Conservation (phyloP, 2,888 invertebrate species). For the Piscicola geometra region DNA sequence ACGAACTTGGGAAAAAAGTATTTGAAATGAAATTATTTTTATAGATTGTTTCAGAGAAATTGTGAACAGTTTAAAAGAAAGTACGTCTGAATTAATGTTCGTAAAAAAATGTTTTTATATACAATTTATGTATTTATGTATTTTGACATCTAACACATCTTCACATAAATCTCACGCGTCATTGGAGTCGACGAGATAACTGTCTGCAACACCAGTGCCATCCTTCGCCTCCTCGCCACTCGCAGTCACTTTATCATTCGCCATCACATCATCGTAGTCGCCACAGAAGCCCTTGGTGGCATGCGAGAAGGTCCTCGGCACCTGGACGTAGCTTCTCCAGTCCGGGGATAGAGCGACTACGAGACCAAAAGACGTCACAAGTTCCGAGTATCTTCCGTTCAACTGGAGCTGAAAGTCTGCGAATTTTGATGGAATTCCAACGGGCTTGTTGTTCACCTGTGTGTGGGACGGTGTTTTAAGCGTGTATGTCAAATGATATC, state of each 20-base stretch:
- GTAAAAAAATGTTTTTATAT: neutral
- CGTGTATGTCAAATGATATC: too few species aligned
- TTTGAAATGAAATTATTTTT: too few species aligned
- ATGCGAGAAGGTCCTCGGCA: conserved; percentile 3
- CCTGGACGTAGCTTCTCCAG: conserved; percentile 17
- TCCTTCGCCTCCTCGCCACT: neutral
- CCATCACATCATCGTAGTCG: neutral
- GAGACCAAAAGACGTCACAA: conserved; percentile 14
- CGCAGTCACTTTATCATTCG: neutral
- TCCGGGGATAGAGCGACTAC: neutral
- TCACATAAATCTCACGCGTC: too few species aligned
- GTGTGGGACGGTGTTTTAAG: too few species aligned
- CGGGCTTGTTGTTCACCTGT: neutral
- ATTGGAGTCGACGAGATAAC: conserved; percentile 14
- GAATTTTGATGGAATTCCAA: conserved; percentile 22
- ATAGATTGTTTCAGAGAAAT: too few species aligned
- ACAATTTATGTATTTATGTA: neutral
- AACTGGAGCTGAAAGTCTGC: neutral
- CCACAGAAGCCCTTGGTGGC: conserved; percentile 15
- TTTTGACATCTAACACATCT: neutral
- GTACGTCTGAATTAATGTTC: neutral
- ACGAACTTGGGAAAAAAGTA: neutral
- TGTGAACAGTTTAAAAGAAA: neutral
- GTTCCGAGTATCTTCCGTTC: conserved; percentile 10
- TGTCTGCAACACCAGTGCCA: neutral